Conservation (phyloP, 1,140 invertebrate genomes). For the Agrypnia vestita region DNA sequence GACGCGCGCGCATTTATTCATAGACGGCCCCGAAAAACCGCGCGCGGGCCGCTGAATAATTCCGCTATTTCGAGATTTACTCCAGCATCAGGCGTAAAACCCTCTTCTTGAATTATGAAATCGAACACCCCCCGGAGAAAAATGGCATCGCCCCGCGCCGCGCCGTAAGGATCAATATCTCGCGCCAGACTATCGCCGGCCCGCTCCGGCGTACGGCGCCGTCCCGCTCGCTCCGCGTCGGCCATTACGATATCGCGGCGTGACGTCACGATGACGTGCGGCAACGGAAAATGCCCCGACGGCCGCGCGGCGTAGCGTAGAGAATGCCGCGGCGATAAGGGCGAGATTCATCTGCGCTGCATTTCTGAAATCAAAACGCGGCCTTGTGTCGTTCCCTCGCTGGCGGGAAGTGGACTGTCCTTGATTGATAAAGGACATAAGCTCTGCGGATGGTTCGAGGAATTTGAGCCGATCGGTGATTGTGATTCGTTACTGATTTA, state of each 20-base stretch:
- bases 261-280: constrained; percentile 61
- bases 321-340: constrained; percentile 42
- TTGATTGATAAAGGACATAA: constrained; percentile 41
- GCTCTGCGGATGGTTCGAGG: constrained; percentile 6
- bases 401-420: constrained; percentile 1
- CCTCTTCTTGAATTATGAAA: constrained; percentile 47
- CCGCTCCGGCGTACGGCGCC: constrained; percentile 3
- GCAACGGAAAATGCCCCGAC: constrained; percentile 16
- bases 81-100: constrained; percentile 39
- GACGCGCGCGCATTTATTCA: constrained; percentile 26
- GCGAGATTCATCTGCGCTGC: constrained; percentile 44
- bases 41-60: constrained; percentile 26
- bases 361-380: constrained; percentile 50
- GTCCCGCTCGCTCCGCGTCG: constrained; percentile 43
- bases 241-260: constrained; percentile 50
- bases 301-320: constrained; percentile 36
- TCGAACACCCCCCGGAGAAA: constrained; percentile 43
- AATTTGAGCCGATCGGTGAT: constrained; percentile 31
- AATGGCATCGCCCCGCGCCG: constrained; percentile 51
- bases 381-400: constrained; percentile 45
- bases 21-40: constrained; percentile 31
- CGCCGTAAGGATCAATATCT: constrained; percentile 57
- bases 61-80: constrained; percentile 46
- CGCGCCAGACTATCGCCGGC: constrained; percentile 45
- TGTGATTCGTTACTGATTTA: not conserved